These are phyloP conservation scores for Sclerurus mexicanus DNA, from an alignment of 2,113 vertebrate genomes.

Conservation along the genomic window DNA sequence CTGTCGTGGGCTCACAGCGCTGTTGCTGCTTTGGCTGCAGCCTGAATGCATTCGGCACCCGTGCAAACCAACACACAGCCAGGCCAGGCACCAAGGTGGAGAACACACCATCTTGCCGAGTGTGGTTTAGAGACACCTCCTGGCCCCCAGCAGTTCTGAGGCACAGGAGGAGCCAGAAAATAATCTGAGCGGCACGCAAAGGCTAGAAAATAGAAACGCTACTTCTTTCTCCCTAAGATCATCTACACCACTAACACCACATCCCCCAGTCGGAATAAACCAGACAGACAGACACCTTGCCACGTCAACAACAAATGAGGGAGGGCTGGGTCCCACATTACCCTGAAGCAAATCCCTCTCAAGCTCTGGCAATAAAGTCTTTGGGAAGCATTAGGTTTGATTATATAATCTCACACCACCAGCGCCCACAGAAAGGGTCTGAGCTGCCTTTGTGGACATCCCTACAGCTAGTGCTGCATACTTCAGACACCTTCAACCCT, in stretches of 20 bases:
- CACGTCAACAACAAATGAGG: background rate
- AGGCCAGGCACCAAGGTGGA: background rate
- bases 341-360: background rate
- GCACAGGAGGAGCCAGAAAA: background rate
- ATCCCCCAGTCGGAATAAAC: background rate
- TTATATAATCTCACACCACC: background rate
- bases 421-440: background rate
- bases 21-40: background rate
- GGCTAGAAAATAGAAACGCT: background rate
- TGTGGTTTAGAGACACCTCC: background rate
- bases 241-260: background rate
- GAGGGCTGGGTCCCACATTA: background rate
- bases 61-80: background rate
- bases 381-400: background rate
- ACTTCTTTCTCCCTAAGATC: background rate
- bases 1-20: background rate
- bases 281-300: background rate
- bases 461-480: background rate
- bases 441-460: background rate
- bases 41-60: background rate
- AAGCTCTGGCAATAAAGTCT: background rate
- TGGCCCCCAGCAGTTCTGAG: background rate
- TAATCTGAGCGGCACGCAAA: background rate
- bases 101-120: background rate
- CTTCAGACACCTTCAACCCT: background rate